Evolutionary conservation across 2,888 invertebrate genomes (phyloP), one percentile per base, ranked within the genome.

Genomic region (Ormyrus labotus): DNA sequence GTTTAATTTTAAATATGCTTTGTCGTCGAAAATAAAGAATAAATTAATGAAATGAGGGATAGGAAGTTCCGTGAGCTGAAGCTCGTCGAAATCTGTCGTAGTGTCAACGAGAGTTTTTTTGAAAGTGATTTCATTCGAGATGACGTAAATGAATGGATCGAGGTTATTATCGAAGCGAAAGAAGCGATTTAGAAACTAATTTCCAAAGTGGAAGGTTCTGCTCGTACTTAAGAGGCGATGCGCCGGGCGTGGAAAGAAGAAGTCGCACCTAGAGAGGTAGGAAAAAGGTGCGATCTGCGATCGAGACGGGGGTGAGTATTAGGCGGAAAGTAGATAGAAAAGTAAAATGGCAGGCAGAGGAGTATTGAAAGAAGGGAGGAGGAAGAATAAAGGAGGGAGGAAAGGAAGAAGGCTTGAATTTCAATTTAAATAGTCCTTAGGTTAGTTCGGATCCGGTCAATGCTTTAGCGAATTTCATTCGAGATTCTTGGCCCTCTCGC

Each of bases 141-240:
- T 34, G 34, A 34, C 34, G 34, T 34, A 34, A 34, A 34, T 34
- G 34, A 34, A 34, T 34, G 34, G 34, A 34, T 34, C 34, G 34
- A 4, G 34, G 34, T 34, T 34, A 34, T 34, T 34, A 34, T 34
- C 34, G 34, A 34, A 34, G 34, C 3, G 3, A 3, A 34, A 34
- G 34, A 34, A 34, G 83, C 87, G 87, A 88, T 88, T 89, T 88
- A 87, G 87, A 86, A 88, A 87, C 87, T 87, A 89, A 89, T 89
- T 89, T 87, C 87, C 81, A 88, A 89, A 89, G 89, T 89, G 89
- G 88, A 86, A 85, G 87, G 85, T 86, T 85, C 85, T 86, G 85
- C 85, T 87, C 80, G 83, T 86, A 86, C 87, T 87, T 81, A 82
- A 81, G 82, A 19, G 19, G 85, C 83, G 85, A 83, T 83, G 83